Percentiles rank a stretch among this genome's conserved stretches.
phyloP scores from a whole-genome alignment of 2,888 invertebrate species.

The Drosophila acutilabella region DNA sequence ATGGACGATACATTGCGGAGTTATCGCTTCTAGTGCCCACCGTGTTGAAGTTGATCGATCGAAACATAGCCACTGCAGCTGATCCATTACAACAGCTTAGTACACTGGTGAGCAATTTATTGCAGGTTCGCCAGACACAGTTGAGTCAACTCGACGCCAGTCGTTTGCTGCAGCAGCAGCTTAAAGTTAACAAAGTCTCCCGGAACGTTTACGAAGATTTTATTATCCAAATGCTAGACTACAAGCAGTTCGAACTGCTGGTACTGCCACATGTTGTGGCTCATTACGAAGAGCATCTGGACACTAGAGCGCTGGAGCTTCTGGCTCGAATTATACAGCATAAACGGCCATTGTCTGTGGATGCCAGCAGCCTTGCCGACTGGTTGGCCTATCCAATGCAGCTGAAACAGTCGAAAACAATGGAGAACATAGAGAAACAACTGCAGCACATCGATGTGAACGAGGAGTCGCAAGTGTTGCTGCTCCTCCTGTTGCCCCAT shows the following conservation, averaged over 20 bases:
- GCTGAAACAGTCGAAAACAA: slow-evolving; percentile 83
- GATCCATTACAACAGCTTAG: slow-evolving; percentile 43
- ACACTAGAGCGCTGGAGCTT: slow-evolving; percentile 87
- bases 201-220: slow-evolving; percentile 88
- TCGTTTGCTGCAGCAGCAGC: slow-evolving; percentile 88
- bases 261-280: slow-evolving; percentile 89
- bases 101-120: slow-evolving; percentile 86
- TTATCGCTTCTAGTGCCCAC: slow-evolving; percentile 87
- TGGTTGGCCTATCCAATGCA: slow-evolving; percentile 90
- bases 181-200: slow-evolving; percentile 86
- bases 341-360: slow-evolving; percentile 88
- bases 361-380: slow-evolving; percentile 87
- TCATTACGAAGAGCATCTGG: slow-evolving; percentile 87
- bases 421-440: slow-evolving; percentile 60
- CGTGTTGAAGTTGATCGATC: slow-evolving; percentile 83
- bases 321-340: slow-evolving; percentile 88
- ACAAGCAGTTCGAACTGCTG: slow-evolving; percentile 90
- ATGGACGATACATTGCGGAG: slow-evolving; percentile 88
- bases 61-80: slow-evolving; percentile 25
- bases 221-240: slow-evolving; percentile 88
- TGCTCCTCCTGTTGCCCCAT: slow-evolving; percentile 80
- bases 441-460: slow-evolving; percentile 65
- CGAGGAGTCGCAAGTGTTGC: slow-evolving; percentile 82
- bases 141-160: slow-evolving; percentile 91
- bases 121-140: slow-evolving; percentile 88